phyloP scores from a whole-genome alignment of 2,113 vertebrate species.

The Pangasianodon gigas region DNA sequence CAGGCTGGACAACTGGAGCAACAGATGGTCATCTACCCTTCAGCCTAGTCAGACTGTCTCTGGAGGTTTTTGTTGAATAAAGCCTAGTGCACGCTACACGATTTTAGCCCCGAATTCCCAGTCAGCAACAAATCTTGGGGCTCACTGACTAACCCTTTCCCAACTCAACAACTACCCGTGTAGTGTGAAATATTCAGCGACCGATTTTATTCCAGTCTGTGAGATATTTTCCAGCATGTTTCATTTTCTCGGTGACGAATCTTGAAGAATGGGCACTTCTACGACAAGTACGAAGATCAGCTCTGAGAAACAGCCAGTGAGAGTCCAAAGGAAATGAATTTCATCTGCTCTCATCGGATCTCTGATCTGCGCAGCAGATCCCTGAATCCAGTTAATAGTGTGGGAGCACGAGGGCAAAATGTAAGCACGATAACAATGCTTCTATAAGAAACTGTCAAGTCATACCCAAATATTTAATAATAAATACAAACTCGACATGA shows the following conservation, averaged over 20 bases:
- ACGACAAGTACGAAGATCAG: neutral
- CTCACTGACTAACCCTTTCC: neutral
- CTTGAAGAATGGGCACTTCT: neutral
- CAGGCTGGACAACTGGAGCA: conserved; percentile 73
- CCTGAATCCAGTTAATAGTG: neutral
- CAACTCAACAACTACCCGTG: neutral
- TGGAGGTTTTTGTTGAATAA: neutral
- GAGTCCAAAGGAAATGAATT: neutral
- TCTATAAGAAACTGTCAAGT: neutral
- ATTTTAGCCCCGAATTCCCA: neutral
- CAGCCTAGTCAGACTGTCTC: conserved; percentile 29
- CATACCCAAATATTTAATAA: neutral
- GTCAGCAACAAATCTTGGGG: neutral
- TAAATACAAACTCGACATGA: no score
- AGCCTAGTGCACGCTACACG: neutral
- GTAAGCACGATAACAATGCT: neutral
- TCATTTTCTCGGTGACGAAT: neutral
- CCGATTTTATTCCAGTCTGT: neutral
- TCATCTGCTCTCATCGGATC: neutral
- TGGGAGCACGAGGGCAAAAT: neutral
- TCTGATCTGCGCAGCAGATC: neutral
- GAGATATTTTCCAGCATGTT: neutral
- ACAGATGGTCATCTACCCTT: conserved; percentile 76
- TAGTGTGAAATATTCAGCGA: neutral
- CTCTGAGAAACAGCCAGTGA: neutral